Percentiles rank a stretch among this genome's conserved stretches.
phyloP scores from a whole-genome alignment of 2,888 invertebrate species.

The Shargacucullia verbasci region DNA sequence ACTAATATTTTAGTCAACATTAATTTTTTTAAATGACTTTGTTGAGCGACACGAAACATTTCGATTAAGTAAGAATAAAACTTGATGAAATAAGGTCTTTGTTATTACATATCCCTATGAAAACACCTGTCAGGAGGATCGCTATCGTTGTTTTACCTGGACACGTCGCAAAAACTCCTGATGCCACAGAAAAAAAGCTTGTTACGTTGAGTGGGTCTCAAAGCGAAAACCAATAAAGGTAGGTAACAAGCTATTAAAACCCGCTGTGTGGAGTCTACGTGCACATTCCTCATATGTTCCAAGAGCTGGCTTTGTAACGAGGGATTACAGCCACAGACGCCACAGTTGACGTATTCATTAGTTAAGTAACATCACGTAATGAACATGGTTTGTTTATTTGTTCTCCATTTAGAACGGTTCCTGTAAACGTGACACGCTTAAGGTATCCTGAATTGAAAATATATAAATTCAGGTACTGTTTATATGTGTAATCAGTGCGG shows the following conservation, averaged over 20 bases:
- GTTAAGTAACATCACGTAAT: conserved; percentile 20
- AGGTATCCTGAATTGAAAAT: conserved; percentile 1
- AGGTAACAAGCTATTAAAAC: conserved; percentile 19
- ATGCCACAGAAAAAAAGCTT: conserved; percentile 16
- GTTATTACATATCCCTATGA: too few relatives aligned
- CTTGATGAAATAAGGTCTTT: too few relatives aligned
- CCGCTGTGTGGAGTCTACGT: conserved; percentile 11
- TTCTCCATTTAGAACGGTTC: conserved; percentile 2
- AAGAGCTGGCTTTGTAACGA: conserved; percentile 1
- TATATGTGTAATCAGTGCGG: too few relatives aligned
- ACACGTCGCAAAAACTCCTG: conserved; percentile 19
- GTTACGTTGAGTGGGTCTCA: conserved; percentile 13
- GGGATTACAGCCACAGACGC: conserved; percentile 5
- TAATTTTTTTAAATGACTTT: too few relatives aligned
- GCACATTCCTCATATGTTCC: too few relatives aligned
- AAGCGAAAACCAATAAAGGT: conserved; percentile 13
- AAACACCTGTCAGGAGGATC: too few relatives aligned
- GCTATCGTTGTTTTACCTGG: conserved; percentile 15
- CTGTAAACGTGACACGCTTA: background rate
- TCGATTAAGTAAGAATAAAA: too few relatives aligned
- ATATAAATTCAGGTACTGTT: too few relatives aligned
- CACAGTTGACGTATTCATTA: conserved; percentile 15
- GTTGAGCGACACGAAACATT: background rate
- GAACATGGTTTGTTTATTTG: conserved; percentile 22
- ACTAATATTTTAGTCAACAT: conserved; percentile 2